These are phyloP conservation scores for Porphyrio hochstetteri DNA, from an alignment of 2,113 vertebrate species.

Conservation along the genomic window DNA sequence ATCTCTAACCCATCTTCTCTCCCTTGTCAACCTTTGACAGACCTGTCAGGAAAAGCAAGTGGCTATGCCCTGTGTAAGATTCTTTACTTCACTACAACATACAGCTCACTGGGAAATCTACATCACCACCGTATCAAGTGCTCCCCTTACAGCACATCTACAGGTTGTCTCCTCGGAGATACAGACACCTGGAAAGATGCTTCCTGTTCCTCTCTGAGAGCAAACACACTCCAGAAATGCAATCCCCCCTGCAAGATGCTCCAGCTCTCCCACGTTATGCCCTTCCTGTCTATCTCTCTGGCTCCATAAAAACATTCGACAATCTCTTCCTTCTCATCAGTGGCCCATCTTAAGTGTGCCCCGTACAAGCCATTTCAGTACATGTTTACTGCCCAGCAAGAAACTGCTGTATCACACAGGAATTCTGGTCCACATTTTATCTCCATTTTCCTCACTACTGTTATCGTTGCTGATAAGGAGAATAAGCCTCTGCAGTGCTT, in stretches of 20 bases:
- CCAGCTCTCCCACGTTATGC: neutral
- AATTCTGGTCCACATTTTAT: neutral
- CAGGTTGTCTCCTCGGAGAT: neutral
- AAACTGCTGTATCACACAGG: neutral
- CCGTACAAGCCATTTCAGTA: neutral
- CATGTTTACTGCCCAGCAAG: neutral
- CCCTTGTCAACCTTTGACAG: conserved; percentile 10
- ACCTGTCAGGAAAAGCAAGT: neutral
- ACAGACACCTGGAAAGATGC: neutral
- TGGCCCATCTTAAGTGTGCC: neutral
- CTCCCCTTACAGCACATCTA: neutral
- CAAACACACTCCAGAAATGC: neutral
- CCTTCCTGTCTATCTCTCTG: neutral
- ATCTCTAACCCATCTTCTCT: neutral
- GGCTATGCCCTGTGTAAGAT: neutral
- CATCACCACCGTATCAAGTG: neutral
- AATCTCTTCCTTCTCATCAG: neutral
- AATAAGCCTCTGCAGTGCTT: neutral
- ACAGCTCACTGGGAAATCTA: neutral
- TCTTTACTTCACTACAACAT: neutral
- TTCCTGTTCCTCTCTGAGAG: neutral
- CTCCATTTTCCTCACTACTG: neutral
- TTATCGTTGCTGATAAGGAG: neutral
- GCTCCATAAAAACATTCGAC: neutral
- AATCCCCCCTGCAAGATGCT: neutral